Evolutionary conservation across 1,140 invertebrate genomes (phyloP).

Genomic region (Hylaeus anthracinus): DNA sequence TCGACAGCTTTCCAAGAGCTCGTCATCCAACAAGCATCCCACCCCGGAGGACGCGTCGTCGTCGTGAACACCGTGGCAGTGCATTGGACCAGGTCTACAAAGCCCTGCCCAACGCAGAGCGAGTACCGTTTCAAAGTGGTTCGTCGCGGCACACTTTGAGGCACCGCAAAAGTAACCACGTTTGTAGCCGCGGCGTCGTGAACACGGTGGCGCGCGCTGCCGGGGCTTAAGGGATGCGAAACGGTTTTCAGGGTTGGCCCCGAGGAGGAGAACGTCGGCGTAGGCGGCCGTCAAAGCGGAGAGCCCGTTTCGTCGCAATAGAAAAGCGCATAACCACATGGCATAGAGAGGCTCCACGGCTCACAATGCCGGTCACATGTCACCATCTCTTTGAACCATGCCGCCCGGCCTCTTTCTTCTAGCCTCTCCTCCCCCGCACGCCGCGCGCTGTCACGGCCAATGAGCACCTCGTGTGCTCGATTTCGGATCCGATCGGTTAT

Average conservation of each 20-base stretch:
- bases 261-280: constrained; percentile 51
- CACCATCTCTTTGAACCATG: constrained; percentile 69
- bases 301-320: constrained; percentile 62
- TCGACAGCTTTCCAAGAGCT: too few species aligned
- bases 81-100: not conserved
- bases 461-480: constrained; percentile 56
- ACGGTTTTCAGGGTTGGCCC: constrained; percentile 55
- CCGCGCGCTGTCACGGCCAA: constrained; percentile 44
- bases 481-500: constrained; percentile 62
- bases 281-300: constrained; percentile 57
- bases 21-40: not conserved
- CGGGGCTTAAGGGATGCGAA: constrained; percentile 42
- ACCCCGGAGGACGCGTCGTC: not conserved
- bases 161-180: constrained; percentile 40
- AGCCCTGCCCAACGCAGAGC: not conserved
- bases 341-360: constrained; percentile 54
- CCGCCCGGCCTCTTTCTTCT: constrained; percentile 63
- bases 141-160: constrained; percentile 41
- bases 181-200: constrained; percentile 7
- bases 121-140: constrained; percentile 31
- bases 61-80: not conserved
- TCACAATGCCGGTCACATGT: constrained; percentile 72
- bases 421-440: constrained; percentile 44
- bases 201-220: constrained; percentile 16
- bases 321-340: constrained; percentile 66